A percentile compares a stretch with the other conserved stretches of the same genome.
Conservation (phyloP, 1,140 invertebrate genomes). For the Euura lappo region DNA sequence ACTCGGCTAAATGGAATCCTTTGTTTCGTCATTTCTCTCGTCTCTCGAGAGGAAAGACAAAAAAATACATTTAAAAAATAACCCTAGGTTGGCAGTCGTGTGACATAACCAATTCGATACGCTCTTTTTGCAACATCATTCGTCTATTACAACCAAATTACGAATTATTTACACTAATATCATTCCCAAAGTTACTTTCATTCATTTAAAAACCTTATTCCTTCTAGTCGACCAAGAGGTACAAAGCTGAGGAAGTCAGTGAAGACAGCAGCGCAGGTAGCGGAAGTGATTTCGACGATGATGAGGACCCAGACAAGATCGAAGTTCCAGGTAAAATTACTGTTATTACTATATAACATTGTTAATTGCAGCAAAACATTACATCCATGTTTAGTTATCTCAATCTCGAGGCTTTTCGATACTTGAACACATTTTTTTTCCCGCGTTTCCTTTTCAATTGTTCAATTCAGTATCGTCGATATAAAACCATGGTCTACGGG, state of each 20-base stretch:
- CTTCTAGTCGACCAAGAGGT: slow-evolving; percentile 38
- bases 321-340: slow-evolving; percentile 79
- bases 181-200: slow-evolving; percentile 10
- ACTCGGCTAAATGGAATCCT: neutral
- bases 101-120: slow-evolving; percentile 2
- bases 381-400: neutral
- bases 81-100: neutral
- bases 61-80: slow-evolving; percentile 6
- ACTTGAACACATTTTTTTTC: too few species aligned
- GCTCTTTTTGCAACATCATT: slow-evolving; percentile 12
- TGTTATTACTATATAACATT: neutral
- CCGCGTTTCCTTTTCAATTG: too few species aligned
- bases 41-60: neutral
- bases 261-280: slow-evolving; percentile 72
- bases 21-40: neutral
- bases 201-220: slow-evolving; percentile 8
- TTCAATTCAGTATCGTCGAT: neutral
- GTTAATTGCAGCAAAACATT: slow-evolving; percentile 14
- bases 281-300: slow-evolving; percentile 83
- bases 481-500: too few species aligned
- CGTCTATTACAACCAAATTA: slow-evolving; percentile 11
- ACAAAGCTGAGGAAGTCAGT: slow-evolving; percentile 56
- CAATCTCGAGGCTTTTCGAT: neutral
- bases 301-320: slow-evolving; percentile 89
- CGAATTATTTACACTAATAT: neutral